These are phyloP conservation scores for Bos indicus DNA, from an alignment of 2,113 vertebrate species.

Conservation along the genomic window DNA sequence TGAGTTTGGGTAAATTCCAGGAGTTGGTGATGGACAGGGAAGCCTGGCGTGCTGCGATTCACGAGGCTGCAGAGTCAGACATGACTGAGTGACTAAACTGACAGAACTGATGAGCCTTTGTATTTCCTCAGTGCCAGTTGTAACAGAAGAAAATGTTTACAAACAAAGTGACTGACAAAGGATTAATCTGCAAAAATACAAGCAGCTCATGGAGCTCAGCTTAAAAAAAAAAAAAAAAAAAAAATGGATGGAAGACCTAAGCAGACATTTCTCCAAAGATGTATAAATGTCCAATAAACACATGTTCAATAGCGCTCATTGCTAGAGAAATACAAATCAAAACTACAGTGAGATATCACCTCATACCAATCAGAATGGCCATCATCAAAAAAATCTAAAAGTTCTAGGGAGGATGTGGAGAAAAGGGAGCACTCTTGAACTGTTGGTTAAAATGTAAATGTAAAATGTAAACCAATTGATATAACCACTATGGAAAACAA, in stretches of 20 bases:
- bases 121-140: not conserved
- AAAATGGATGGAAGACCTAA: too few relatives aligned
- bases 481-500: not conserved
- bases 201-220: not conserved
- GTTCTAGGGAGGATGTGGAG: not conserved
- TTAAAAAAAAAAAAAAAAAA: not conserved
- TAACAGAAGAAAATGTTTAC: not conserved
- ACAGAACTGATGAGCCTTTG: not conserved
- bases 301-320: not conserved
- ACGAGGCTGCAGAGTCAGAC: too few relatives aligned
- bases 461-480: not conserved
- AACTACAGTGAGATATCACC: not conserved
- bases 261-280: not conserved
- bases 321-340: not conserved
- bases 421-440: not conserved
- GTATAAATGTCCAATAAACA: not conserved
- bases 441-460: not conserved
- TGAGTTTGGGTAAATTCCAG: too few relatives aligned
- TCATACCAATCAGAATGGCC: not conserved
- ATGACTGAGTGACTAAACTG: accelerated
- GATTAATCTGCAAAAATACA: not conserved
- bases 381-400: not conserved
- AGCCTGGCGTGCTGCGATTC: accelerated
- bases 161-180: not conserved
- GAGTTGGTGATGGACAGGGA: too few relatives aligned